Conservation (phyloP, 2,113 vertebrate genomes). For the Callionymus lyra region DNA sequence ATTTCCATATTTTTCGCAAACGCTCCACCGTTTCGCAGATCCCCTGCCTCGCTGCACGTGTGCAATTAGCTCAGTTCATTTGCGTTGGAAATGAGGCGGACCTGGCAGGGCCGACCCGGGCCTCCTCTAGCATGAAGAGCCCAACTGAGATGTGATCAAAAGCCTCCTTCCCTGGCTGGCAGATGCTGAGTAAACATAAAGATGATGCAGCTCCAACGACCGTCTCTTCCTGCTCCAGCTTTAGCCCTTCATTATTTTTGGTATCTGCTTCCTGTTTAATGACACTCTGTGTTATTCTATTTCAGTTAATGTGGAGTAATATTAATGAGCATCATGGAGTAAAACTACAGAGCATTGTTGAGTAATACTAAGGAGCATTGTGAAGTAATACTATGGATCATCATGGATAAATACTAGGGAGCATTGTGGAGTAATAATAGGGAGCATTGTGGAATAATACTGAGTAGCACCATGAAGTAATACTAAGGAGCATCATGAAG, state of each 20-base stretch:
- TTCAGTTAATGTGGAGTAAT: too few species aligned
- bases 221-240: slow-evolving; percentile 21
- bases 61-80: slow-evolving; percentile 56
- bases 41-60: slow-evolving; percentile 29
- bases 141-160: slow-evolving; percentile 47
- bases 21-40: slow-evolving; percentile 29
- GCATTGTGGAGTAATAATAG: too few species aligned
- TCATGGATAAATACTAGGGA: too few species aligned
- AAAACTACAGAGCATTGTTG: too few species aligned
- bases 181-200: slow-evolving; percentile 44
- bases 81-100: slow-evolving; percentile 47
- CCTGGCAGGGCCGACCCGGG: slow-evolving; percentile 20
- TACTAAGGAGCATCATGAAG: too few species aligned
- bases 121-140: slow-evolving; percentile 39
- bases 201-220: slow-evolving; percentile 25
- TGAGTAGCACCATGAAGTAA: too few species aligned
- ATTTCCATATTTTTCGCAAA: slow-evolving; percentile 54
- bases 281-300: too few species aligned
- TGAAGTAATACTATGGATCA: too few species aligned
- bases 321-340: too few species aligned
- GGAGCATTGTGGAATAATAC: too few species aligned
- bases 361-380: too few species aligned
- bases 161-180: slow-evolving; percentile 32
- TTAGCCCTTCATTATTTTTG: slow-evolving; percentile 41
- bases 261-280: slow-evolving; percentile 43